phyloP scores from a whole-genome alignment of 2,113 vertebrate genomes.

The Melozone crissalis region DNA sequence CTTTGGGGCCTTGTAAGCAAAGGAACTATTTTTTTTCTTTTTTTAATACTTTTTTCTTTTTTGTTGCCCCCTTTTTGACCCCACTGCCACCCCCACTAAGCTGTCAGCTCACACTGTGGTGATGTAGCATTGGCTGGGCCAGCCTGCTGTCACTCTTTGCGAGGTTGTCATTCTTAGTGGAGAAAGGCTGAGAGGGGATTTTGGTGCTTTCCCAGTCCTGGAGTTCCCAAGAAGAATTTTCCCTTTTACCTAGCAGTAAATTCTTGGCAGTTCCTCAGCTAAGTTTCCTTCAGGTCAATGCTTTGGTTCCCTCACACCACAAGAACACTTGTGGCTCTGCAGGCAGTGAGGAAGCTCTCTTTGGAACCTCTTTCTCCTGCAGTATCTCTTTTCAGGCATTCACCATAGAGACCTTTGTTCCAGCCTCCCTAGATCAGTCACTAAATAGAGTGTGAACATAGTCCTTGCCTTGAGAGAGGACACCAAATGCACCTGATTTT shows the following conservation, averaged over 20 bases:
- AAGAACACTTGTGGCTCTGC: not conserved
- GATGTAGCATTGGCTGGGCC: not conserved
- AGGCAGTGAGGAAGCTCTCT: not conserved
- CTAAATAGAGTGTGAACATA: not conserved
- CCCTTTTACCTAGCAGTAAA: not conserved
- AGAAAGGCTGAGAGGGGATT: not conserved
- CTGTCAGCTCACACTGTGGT: not conserved
- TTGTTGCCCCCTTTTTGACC: rapidly evolving
- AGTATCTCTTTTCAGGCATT: not conserved
- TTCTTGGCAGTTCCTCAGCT: not conserved
- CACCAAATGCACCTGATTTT: not conserved
- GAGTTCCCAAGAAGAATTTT: not conserved
- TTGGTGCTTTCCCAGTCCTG: not conserved
- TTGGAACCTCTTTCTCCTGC: not conserved
- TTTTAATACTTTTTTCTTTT: not conserved
- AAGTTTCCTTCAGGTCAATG: not conserved
- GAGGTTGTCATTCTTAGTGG: not conserved
- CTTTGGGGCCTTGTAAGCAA: not conserved
- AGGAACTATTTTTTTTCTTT: not conserved
- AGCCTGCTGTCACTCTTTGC: not conserved
- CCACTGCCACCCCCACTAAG: no score
- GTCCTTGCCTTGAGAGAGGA: not conserved
- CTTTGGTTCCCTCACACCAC: not conserved
- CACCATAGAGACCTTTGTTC: not conserved
- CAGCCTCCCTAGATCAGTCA: not conserved